Base-by-base conservation (phyloP, 2,888 invertebrate species). In the Drosophila kanekoi region DNA sequence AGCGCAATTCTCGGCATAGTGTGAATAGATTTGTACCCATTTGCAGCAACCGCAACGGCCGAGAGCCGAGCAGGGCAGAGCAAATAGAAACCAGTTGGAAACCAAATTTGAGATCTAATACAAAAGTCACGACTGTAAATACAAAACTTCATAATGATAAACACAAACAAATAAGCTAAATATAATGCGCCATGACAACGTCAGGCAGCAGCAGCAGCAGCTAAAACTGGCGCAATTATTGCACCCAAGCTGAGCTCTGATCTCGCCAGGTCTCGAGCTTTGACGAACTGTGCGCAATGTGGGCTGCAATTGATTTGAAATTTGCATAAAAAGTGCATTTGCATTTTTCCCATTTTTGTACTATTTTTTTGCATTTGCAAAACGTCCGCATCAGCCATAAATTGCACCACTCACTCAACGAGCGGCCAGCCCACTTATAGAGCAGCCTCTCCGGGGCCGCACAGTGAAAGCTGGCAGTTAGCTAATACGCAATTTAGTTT, bases 11-110 rank as follows among this genome's bases (percentile, higher is more conserved):
- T 79, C 77, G 69, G 45, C 70, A 66, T 75, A 78, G 86, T 86
- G 86, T 89, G 84, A 89, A 87, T 80, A 79, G 79, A 80, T 78
- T 78, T 79, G 79, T 86, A 69, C 82, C 63, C 79, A 73, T 79
- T 81, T 70, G 58, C 66, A 58, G 62, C 44, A 38, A 65, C 65
- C 66, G 48, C 61, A 54, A 52, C 67, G 28, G 49, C 32, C 10
- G 28, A 16, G 35, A 53, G 56, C 56, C n/a, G 35, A 53, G 56
- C 56, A 14, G 23, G 6, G 49, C 49, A 20, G 10, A 47, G 58
- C 77, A 81, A 81, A 79, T 80, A 81, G 71, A 79, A 87, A 83
- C 81, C 87, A 69, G 80, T 84, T 77, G 61, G 52, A 72, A 64
- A 58, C 74, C 60, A 66, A 76, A 64, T 67, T 69, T 62, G 40